A percentile compares a stretch with the other conserved stretches of the same genome.
These are phyloP conservation scores for Macrocentrus cingulum DNA, from an alignment of 1,140 invertebrate species.

Conservation along the genomic window DNA sequence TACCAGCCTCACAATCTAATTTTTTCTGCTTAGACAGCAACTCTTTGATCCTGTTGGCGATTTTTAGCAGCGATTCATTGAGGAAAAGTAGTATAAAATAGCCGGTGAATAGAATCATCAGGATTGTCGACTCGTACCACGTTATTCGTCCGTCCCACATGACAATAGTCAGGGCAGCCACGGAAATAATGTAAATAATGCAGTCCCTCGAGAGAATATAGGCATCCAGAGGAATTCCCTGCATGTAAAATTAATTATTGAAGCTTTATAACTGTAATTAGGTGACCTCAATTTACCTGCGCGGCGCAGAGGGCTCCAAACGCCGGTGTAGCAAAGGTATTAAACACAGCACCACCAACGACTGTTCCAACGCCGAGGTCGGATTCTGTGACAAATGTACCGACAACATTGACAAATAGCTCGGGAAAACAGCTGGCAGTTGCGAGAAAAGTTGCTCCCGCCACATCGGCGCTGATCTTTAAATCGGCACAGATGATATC, in stretches of 20 bases:
- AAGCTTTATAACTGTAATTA: too few relatives aligned
- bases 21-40: conserved; percentile 5
- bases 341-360: conserved; percentile 85
- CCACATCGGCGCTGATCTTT: conserved; percentile 78
- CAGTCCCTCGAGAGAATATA: conserved; percentile 85
- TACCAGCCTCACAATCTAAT: conserved; percentile 9
- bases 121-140: conserved; percentile 75
- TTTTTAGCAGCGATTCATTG: conserved; percentile 35
- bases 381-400: conserved; percentile 75
- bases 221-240: conserved; percentile 82
- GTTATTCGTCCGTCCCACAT: conserved; percentile 78
- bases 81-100: conserved; percentile 68
- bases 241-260: conserved; percentile 31
- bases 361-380: conserved; percentile 85
- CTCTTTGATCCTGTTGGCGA: conserved; percentile 22
- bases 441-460: conserved; percentile 90
- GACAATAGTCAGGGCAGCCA: conserved; percentile 72
- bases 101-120: conserved; percentile 70
- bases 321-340: conserved; percentile 83
- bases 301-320: conserved; percentile 77
- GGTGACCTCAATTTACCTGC: conserved; percentile 64
- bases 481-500: conserved; percentile 77
- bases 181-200: conserved; percentile 77
- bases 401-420: conserved; percentile 86
- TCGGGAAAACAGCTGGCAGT: conserved; percentile 88